Evolutionary conservation across 1,140 invertebrate species (phyloP), one percentile per base, ranked within the genome.

Genomic region (Drosophila tani): DNA sequence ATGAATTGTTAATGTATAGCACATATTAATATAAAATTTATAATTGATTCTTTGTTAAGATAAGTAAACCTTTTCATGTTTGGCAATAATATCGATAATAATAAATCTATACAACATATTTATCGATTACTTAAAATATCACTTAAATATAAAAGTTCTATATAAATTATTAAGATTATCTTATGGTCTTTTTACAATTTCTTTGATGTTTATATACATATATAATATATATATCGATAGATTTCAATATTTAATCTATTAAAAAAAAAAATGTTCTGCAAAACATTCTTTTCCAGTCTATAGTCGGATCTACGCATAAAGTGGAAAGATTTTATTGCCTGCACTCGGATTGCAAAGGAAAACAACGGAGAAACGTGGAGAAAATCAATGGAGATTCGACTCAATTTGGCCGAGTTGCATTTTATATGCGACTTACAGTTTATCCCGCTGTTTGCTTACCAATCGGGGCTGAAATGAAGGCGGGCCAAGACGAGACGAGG

Each of bases 341-440:
- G 81, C 81, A 80, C 56, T 75, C 60, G 65, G 70, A 80, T 83
- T 75, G 81, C 64, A 66, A 65, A 82, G 62, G 41, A 80, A 80
- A 75, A 74, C 58, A 59, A 21, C 45, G 1, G 1, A 14, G 21
- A 27, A 41, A 47, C 21, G 17, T 15, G 38, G 11, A 59, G 50
- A 71, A 71, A 24, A 53, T 45, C 41, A 43, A 57, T 46, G 47
- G 50, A 55, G 45, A 71, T 73, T 60, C 67, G 40, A 73, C 68
- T 73, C 68, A 43, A 73, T 73, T 73, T 73, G 69, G 24, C 19
- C 45, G 46, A 71, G 69, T 60, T 73, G 69, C 69, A 73, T 71
- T 73, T 71, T 73, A 71, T 58, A 58, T 69, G 51, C 45, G 69
- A 70, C 45, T 59, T 58, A 59, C 19, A 49, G 53, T 51, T 73